Conservation (phyloP, 2,888 invertebrate genomes). For the Piscicola geometra region DNA sequence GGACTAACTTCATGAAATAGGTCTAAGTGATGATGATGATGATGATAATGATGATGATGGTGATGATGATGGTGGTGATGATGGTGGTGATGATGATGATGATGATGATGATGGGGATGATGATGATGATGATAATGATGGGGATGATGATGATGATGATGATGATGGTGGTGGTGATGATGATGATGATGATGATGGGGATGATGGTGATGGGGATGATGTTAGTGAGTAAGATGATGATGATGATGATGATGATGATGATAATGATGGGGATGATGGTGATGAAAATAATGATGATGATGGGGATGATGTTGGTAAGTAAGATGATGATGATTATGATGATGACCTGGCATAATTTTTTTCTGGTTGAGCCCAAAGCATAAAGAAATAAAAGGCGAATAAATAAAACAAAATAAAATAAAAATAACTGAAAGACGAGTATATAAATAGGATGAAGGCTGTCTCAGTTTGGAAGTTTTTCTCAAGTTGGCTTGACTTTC, state of each 20-base stretch:
- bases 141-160: slow-evolving; percentile 34
- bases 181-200: slow-evolving; percentile 8
- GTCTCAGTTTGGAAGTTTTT: too few relatives aligned
- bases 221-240: slow-evolving; percentile 12
- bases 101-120: slow-evolving; percentile 32
- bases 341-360: not conserved
- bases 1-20: too few relatives aligned
- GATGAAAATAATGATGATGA: slow-evolving; percentile 74
- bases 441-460: too few relatives aligned
- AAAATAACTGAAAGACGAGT: too few relatives aligned
- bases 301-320: slow-evolving; percentile 61
- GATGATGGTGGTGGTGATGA: slow-evolving; percentile 33
- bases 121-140: slow-evolving; percentile 36
- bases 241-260: slow-evolving; percentile 26
- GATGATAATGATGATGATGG: slow-evolving; percentile 10
- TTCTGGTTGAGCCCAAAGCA: not conserved
- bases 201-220: not conserved
- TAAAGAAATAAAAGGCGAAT: not conserved
- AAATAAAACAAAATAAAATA: too few relatives aligned
- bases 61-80: slow-evolving; percentile 19
- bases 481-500: too few relatives aligned
- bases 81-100: slow-evolving; percentile 23
- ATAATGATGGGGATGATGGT: slow-evolving; percentile 51
- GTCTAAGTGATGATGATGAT: too few relatives aligned
- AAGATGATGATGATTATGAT: not conserved